Evolutionary conservation across 2,888 invertebrate genomes (phyloP).

Genomic region (Apamea crenata): DNA sequence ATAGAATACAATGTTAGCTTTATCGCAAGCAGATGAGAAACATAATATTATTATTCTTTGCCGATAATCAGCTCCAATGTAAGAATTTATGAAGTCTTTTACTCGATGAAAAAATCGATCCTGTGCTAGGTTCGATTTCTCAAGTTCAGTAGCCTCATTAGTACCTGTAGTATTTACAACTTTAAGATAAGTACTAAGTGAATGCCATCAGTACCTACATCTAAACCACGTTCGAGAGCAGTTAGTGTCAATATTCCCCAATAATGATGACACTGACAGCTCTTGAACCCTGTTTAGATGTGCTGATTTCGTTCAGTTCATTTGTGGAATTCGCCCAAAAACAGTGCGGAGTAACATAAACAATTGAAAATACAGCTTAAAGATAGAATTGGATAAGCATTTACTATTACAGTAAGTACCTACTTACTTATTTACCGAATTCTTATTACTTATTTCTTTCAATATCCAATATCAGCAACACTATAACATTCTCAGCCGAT

Average conservation of each 20-base stretch:
- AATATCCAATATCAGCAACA: conserved; percentile 39
- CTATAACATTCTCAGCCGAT: conserved; percentile 43
- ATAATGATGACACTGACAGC: background rate
- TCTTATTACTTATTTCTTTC: conserved; percentile 11
- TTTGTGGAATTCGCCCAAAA: background rate
- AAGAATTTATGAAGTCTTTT: background rate
- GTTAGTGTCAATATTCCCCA: background rate
- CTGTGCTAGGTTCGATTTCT: background rate
- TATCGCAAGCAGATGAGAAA: background rate
- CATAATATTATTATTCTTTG: background rate
- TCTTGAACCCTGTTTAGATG: background rate
- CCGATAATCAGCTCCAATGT: background rate
- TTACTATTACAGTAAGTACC: background rate
- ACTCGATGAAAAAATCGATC: background rate
- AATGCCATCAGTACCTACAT: no score
- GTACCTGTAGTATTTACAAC: no score
- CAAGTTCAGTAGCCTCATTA: background rate
- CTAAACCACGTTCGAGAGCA: background rate
- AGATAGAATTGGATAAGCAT: background rate
- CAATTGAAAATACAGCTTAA: background rate
- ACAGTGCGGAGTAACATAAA: background rate
- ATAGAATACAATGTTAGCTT: background rate
- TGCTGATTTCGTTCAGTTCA: background rate
- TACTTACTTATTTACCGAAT: background rate
- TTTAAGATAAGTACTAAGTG: background rate